Evolutionary conservation across 2,797 vertebrate genomes (phyloP), one percentile per base, ranked within the genome.

Genomic region (Catharus ustulatus): DNA sequence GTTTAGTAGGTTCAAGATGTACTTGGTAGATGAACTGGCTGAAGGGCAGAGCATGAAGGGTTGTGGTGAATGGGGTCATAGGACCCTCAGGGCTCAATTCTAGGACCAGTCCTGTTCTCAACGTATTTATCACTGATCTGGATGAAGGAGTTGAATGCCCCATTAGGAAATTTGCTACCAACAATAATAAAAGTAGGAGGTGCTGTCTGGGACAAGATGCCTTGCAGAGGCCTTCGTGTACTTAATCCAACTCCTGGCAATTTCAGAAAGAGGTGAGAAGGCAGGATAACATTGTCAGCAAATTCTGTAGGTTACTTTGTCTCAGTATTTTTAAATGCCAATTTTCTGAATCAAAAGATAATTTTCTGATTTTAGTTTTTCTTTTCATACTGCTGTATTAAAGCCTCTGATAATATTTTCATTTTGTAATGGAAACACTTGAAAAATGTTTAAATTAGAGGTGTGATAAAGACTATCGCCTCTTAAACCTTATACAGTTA

Each of bases 361-460:
- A 42, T 87, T 88, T 90, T 90, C 62, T 84, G 29, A 29, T 62
- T 88, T 78, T 51, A 69, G 42, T 73, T 94, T 89, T 94, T 95
- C 83, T 81, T 91, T 82, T 95, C 68, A 57, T 32, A 38, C n/a
- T 88, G 75, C 86, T 91, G 27, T 83, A 67, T 95, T 91, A 83
- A 89, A 92, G 84, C 68, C 38, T 94, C 55, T 94, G 74, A 87
- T 94, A 95, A 92, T 87, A 48, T 93, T 90, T 94, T 82, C 57
- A 51, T 82, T 77, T 94, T 82, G 54, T 81, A 91, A 89, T 54
- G 94, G 90, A 95, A 97, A 90, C 51, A 75, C 67, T 95, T 91
- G 77, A 80, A 72, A 91, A 93, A 92, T 90, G 66, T 96, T 95
- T 94, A 67, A 71, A 79, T 94, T 90, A 91, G 55, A 66, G 54